Percentiles rank a stretch among this genome's conserved stretches.
phyloP scores from a whole-genome alignment of 2,797 vertebrate species.

The Chaetophractus vellerosus region DNA sequence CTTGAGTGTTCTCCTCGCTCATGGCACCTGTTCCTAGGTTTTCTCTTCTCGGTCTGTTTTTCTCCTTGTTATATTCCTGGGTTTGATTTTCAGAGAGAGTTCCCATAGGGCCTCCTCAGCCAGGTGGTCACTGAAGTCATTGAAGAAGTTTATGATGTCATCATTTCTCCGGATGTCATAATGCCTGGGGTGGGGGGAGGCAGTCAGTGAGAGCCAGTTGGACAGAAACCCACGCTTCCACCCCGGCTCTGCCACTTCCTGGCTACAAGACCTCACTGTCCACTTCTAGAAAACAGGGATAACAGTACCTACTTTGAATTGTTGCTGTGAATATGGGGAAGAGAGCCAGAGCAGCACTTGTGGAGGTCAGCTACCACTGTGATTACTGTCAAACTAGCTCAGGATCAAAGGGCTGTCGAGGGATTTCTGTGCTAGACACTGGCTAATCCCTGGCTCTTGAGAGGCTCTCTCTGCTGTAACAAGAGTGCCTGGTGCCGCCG shows the following conservation, averaged over 20 bases:
- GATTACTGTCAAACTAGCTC: background rate
- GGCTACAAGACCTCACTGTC: background rate
- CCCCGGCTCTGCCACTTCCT: background rate
- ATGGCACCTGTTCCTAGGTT: conserved; percentile 91
- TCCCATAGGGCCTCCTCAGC: conserved; percentile 99
- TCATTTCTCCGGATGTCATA: conserved; percentile 98
- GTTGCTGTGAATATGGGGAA: background rate
- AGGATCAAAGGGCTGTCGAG: background rate
- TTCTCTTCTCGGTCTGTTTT: conserved; percentile 98
- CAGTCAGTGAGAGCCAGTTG: background rate
- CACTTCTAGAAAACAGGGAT: background rate
- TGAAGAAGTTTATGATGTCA: conserved; percentile 98
- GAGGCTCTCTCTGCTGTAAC: background rate
- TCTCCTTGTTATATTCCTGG: conserved; percentile 95
- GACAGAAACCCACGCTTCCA: background rate
- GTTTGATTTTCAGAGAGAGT: conserved; percentile 99
- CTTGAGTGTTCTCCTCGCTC: conserved; percentile 67
- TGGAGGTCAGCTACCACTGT: too few relatives aligned
- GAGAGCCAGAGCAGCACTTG: background rate
- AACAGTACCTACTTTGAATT: background rate
- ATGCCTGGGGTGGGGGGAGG: conserved; percentile 91
- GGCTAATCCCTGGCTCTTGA: background rate
- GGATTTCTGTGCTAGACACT: background rate
- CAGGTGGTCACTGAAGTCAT: conserved; percentile 99
- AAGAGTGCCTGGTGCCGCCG: background rate